A percentile compares a stretch with the other conserved stretches of the same genome.
phyloP scores from a whole-genome alignment of 2,888 invertebrate genomes.

The Aromia moschata region DNA sequence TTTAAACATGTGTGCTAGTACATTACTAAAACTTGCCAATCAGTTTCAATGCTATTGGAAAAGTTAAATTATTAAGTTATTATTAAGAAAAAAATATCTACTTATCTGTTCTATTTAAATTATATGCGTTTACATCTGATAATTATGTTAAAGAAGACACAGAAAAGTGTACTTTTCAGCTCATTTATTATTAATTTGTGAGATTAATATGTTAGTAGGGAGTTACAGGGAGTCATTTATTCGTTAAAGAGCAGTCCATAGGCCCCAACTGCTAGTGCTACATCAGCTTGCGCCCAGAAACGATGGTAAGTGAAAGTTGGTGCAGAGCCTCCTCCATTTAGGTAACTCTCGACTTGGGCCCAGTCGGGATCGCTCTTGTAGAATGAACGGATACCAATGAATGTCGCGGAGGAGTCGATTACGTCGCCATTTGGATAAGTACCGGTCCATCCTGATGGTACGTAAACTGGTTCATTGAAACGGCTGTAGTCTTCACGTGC shows the following conservation, averaged over 20 bases:
- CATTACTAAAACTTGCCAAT: no score
- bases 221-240: no score
- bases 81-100: no score
- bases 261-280: constrained; percentile 43
- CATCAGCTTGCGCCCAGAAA: constrained; percentile 47
- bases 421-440: constrained; percentile 45
- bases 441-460: constrained; percentile 43
- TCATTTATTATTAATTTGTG: no score
- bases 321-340: constrained; percentile 43
- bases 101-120: no score
- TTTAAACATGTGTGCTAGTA: no score
- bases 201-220: no score
- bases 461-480: constrained; percentile 37
- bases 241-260: constrained; percentile 45
- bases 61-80: no score
- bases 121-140: no score
- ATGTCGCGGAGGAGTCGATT: constrained; percentile 42
- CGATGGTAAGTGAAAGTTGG: constrained; percentile 44
- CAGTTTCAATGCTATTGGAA: no score
- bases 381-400: constrained; percentile 42
- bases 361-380: constrained; percentile 45
- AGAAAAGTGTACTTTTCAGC: no score
- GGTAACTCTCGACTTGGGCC: constrained; percentile 39
- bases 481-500: constrained; percentile 27
- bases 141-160: no score